phyloP scores from a whole-genome alignment of 2,797 vertebrate species.

The Lerista edwardsae region DNA sequence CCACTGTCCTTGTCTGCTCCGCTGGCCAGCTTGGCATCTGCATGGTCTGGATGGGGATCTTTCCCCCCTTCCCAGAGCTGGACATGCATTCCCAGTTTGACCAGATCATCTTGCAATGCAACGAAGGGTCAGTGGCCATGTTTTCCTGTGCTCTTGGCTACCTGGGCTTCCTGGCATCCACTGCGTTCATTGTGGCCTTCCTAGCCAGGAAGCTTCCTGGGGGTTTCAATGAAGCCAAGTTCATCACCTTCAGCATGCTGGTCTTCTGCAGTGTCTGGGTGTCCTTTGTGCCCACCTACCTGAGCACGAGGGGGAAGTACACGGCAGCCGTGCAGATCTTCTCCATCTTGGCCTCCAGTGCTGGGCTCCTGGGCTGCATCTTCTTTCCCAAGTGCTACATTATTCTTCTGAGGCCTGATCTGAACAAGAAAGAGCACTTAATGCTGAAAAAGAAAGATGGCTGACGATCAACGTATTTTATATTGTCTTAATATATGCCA shows the following conservation, averaged over 20 bases:
- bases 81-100: not conserved
- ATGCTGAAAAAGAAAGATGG: not conserved
- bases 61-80: not conserved
- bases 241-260: slow-evolving; percentile 14
- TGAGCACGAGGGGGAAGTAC: not conserved
- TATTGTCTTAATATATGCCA: no score
- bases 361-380: not conserved
- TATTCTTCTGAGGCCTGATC: not conserved
- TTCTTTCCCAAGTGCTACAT: not conserved
- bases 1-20: not conserved
- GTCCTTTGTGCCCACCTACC: not conserved
- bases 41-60: not conserved
- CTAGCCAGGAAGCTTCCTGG: not conserved
- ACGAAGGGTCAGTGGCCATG: not conserved
- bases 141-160: not conserved
- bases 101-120: not conserved
- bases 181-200: not conserved
- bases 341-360: not conserved
- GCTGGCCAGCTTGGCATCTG: not conserved
- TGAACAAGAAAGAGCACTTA: not conserved
- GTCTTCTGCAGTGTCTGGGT: not conserved
- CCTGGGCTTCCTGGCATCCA: not conserved
- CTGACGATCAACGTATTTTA: no score
- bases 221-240: not conserved
- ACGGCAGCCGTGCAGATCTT: not conserved